phyloP scores from a whole-genome alignment of 1,140 invertebrate genomes.

The Drosophila sechellia region DNA sequence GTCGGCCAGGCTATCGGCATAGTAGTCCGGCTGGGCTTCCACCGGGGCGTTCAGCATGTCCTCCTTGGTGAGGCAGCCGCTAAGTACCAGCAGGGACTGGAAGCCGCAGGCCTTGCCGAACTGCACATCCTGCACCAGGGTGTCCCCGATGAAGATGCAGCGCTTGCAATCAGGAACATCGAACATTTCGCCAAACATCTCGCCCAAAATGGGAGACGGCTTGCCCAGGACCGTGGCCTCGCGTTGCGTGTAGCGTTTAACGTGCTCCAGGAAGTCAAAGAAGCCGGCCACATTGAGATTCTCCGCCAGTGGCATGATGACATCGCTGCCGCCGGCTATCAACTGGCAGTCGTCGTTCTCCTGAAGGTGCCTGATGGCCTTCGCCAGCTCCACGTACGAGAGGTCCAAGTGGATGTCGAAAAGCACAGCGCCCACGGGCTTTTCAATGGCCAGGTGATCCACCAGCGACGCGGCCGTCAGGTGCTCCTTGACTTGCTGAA shows the following conservation, averaged over 20 bases:
- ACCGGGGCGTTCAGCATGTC: conserved; percentile 61
- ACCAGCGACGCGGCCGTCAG: conserved; percentile 58
- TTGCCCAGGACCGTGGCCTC: conserved; percentile 85
- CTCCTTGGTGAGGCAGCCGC: conserved; percentile 84
- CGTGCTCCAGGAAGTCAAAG: conserved; percentile 85
- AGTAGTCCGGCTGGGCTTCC: conserved; percentile 84
- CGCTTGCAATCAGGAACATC: conserved; percentile 85
- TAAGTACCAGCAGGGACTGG: conserved; percentile 85
- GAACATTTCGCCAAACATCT: conserved; percentile 84
- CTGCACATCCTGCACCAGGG: conserved; percentile 87
- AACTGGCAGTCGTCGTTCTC: conserved; percentile 58
- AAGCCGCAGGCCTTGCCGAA: conserved; percentile 86
- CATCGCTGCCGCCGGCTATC: conserved; percentile 72
- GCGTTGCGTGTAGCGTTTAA: conserved; percentile 83
- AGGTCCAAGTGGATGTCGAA: conserved; percentile 76
- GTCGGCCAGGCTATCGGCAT: conserved; percentile 82
- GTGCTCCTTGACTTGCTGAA: conserved; percentile 71
- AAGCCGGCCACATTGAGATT: conserved; percentile 76
- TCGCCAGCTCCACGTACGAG: conserved; percentile 70
- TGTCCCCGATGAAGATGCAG: conserved; percentile 87
- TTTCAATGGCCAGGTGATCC: conserved; percentile 55
- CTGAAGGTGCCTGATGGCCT: conserved; percentile 67
- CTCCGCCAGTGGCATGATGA: conserved; percentile 63
- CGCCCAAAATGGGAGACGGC: conserved; percentile 85
- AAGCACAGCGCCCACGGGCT: conserved; percentile 70